phyloP scores from a whole-genome alignment of 2,888 invertebrate genomes.

The Seladonia tumulorum region DNA sequence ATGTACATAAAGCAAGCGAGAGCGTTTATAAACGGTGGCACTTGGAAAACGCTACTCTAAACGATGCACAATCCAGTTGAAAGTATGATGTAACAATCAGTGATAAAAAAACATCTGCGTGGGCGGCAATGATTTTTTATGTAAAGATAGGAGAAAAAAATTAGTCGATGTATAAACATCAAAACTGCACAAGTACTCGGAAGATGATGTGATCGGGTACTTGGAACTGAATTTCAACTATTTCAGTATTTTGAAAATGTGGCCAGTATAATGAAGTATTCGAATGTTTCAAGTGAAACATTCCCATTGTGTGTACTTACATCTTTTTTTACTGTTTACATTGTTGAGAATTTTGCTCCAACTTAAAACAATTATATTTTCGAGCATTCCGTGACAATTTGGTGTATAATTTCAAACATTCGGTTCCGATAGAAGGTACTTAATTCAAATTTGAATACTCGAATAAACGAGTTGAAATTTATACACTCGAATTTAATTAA shows the following conservation, averaged over 20 bases:
- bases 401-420: neutral
- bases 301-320: neutral
- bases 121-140: neutral
- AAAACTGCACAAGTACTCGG: neutral
- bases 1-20: slow-evolving; percentile 38
- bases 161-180: neutral
- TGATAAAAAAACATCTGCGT: slow-evolving; percentile 20
- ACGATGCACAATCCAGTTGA: slow-evolving; percentile 53
- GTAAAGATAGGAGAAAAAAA: slow-evolving; percentile 3
- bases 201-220: neutral
- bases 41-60: slow-evolving; percentile 29
- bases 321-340: neutral
- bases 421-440: neutral
- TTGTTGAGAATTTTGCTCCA: neutral
- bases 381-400: slow-evolving; percentile 10
- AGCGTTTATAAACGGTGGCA: slow-evolving; percentile 10
- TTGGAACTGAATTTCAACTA: slow-evolving; percentile 4
- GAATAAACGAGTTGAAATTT: neutral
- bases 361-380: neutral
- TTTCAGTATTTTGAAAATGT: neutral
- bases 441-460: slow-evolving; percentile 3
- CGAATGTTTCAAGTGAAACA: neutral
- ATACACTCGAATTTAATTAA: neutral
- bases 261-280: neutral
- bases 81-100: slow-evolving; percentile 48